Evolutionary conservation across 2,888 invertebrate species (phyloP), one percentile per base, ranked within the genome.

Genomic region (Tinea semifulvella): DNA sequence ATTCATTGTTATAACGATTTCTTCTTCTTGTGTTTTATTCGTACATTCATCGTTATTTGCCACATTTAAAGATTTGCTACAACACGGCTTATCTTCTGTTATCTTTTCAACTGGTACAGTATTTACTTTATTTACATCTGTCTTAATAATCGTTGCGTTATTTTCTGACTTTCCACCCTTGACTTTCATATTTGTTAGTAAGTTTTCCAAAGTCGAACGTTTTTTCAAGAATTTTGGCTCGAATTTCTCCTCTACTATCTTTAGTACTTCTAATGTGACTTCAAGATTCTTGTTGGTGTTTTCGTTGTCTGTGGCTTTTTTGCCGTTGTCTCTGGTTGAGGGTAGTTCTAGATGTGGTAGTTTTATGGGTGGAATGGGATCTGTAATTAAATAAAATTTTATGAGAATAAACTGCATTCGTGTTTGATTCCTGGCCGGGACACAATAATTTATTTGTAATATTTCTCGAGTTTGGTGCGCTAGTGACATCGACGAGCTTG

Each of bases 151-250:
- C 4, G 28, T 4, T 5, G n/a, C 11, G n/a, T 11, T 11, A n/a
- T n/a, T 28, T n/a, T 28, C 11, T 13, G 7, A 26, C 26, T 26
- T n/a, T 26, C 6, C 11, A 27, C n/a, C 31, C 2, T 2, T 4
- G 2, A 31, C 31, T 52, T 65, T 72, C 10, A 76, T 61, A 46
- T 55, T 61, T 6, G 59, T 59, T 38, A 64, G 48, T 11, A 63
- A 42, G 18, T 47, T 47, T 56, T 77, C 76, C 22, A 79, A 47
- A 52, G 75, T 76, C 1, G 47, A 59, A 7, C 64, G 57, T 48
- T 71, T 74, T 6, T 60, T 58, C 1, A 56, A 51, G 25, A 70
- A 68, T 48, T 53, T 62, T 1, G 54, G 55, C 18, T 61, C 63
- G 16, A 48, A 46, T 42, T 49, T 51, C 17, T 48, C 26, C 39